Conservation (phyloP, 2,797 vertebrate genomes). For the Pyrrhura leucotis region DNA sequence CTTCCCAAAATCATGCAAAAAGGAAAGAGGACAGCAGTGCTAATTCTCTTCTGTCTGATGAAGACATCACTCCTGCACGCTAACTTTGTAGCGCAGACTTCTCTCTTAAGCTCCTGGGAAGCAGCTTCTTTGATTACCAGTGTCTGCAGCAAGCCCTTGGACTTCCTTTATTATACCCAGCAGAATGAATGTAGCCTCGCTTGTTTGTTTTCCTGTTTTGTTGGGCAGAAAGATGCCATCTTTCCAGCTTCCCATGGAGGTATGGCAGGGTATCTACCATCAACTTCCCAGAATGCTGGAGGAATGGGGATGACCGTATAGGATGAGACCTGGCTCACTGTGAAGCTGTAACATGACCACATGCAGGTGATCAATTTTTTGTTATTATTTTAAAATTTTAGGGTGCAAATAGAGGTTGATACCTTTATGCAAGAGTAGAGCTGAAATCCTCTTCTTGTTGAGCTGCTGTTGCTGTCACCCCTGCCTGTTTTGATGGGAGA, state of each 20-base stretch:
- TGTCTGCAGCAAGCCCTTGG: background rate
- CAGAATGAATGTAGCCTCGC: background rate
- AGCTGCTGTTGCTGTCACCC: background rate
- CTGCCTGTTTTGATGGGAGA: background rate
- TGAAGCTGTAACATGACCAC: background rate
- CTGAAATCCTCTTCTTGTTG: background rate
- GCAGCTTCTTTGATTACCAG: background rate
- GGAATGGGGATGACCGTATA: background rate
- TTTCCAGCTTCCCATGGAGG: background rate
- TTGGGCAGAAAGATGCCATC: background rate
- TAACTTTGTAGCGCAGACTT: background rate
- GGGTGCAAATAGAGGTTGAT: background rate
- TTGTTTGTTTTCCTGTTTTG: background rate
- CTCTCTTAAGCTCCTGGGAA: background rate
- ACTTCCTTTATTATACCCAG: background rate
- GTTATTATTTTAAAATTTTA: background rate
- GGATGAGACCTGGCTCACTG: background rate
- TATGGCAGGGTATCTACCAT: background rate
- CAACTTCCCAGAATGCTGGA: background rate
- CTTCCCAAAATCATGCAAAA: background rate
- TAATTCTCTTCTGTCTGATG: background rate
- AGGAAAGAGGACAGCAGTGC: background rate
- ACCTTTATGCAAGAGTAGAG: background rate
- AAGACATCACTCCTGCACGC: accelerated
- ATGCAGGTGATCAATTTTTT: background rate